These are phyloP conservation scores for Samia ricini DNA, from an alignment of 1,140 invertebrate genomes.

Conservation along the genomic window DNA sequence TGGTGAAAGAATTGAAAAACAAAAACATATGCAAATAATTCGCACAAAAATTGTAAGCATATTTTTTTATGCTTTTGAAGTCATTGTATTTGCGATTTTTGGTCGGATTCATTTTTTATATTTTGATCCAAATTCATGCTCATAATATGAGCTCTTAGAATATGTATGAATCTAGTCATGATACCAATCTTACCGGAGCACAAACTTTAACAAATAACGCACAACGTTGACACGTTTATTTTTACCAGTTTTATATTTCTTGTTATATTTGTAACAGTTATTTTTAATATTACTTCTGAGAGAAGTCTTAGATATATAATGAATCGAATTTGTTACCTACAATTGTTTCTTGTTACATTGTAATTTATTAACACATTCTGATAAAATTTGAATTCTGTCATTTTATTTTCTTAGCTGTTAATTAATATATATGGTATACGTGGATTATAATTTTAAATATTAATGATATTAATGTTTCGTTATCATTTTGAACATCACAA, in stretches of 20 bases:
- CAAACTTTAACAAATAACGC: neutral
- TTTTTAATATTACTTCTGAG: neutral
- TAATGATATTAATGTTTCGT: neutral
- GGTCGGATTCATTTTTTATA: too few relatives aligned
- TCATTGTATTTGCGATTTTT: too few relatives aligned
- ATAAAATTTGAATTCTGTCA: neutral
- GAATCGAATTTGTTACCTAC: neutral
- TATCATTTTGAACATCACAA: neutral
- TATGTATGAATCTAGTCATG: neutral
- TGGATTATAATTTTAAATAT: neutral
- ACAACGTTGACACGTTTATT: neutral
- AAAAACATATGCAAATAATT: too few relatives aligned
- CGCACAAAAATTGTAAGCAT: neutral
- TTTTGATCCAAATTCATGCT: too few relatives aligned
- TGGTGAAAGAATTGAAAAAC: neutral
- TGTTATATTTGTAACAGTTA: neutral
- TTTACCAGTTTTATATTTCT: neutral
- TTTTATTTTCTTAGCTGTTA: neutral
- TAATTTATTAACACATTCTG: neutral
- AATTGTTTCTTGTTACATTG: slow-evolving; percentile 8
- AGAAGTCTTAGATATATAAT: neutral
- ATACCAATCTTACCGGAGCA: neutral
- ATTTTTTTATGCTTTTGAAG: neutral
- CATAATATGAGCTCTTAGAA: too few relatives aligned
- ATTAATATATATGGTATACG: neutral